Evolutionary conservation across 1,140 invertebrate species (phyloP).

Genomic region (Drosophila yakuba): DNA sequence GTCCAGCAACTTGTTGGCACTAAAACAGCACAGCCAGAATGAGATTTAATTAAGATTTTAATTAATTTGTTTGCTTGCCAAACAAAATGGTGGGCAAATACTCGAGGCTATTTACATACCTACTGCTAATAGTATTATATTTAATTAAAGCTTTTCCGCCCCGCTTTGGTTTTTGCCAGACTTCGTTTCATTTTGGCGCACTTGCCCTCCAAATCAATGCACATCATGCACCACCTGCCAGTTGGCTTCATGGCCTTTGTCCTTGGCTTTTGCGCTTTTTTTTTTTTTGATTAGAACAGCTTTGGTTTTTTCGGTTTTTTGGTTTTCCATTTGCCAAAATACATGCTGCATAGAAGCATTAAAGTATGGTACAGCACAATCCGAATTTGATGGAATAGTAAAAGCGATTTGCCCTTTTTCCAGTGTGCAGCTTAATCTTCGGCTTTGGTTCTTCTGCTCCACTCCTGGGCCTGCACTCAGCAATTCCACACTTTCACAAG

Average conservation of each 20-base stretch:
- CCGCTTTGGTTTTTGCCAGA: not conserved
- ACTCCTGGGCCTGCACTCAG: constrained; percentile 17
- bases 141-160: not conserved
- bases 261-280: constrained; percentile 3
- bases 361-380: not conserved
- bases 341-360: constrained; percentile 21
- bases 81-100: not conserved
- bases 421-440: constrained; percentile 29
- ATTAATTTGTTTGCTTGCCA: constrained; percentile 7
- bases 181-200: no score
- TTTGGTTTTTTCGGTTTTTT: constrained; percentile 25
- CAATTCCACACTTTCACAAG: constrained; percentile 47
- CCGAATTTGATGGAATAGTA: constrained; percentile 1
- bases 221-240: not conserved
- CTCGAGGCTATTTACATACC: not conserved
- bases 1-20: constrained; percentile 23
- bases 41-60: constrained; percentile 13
- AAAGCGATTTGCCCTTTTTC: not conserved
- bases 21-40: not conserved
- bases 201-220: not conserved
- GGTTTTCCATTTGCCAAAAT: constrained; percentile 27
- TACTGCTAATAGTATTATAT: not conserved
- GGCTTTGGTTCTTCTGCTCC: constrained; percentile 25
- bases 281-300: not conserved
- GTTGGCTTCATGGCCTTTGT: not conserved